These are phyloP conservation scores for Halocynthia roretzi DNA, from an alignment of 23 tunicate species.

Conservation along the genomic window DNA sequence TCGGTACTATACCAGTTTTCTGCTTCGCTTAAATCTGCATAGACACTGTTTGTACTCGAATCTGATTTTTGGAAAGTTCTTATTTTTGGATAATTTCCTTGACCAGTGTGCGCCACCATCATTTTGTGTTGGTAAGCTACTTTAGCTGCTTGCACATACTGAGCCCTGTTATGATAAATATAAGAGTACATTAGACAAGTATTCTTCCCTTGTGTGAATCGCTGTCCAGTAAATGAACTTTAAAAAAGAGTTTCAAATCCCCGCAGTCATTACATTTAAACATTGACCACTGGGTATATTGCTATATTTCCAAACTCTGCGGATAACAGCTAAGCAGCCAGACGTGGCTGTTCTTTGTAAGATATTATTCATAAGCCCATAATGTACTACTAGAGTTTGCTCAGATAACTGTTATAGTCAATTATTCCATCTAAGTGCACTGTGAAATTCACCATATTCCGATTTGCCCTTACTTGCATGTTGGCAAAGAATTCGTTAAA, in stretches of 20 bases:
- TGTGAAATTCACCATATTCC: too few relatives aligned
- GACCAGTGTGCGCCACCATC: slow-evolving; percentile 84
- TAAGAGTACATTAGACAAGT: too few relatives aligned
- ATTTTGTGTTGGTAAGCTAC: slow-evolving; percentile 81
- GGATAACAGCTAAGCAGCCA: too few relatives aligned
- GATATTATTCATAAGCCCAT: too few relatives aligned
- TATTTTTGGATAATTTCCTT: slow-evolving; percentile 79
- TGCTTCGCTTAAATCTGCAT: slow-evolving; percentile 26
- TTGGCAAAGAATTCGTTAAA: neutral
- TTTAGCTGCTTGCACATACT: slow-evolving; percentile 88
- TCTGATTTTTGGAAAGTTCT: slow-evolving; percentile 57
- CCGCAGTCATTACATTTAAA: too few relatives aligned
- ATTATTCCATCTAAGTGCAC: too few relatives aligned
- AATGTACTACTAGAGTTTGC: too few relatives aligned
- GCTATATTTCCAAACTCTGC: too few relatives aligned
- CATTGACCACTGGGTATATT: too few relatives aligned
- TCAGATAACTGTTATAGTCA: too few relatives aligned
- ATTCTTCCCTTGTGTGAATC: too few relatives aligned
- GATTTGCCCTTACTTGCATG: neutral
- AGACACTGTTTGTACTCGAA: slow-evolving; percentile 30
- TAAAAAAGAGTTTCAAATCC: neutral
- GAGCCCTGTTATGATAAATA: slow-evolving; percentile 26
- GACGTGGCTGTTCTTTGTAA: too few relatives aligned
- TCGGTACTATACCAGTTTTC: slow-evolving; percentile 3
- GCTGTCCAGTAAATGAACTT: neutral